Conservation (phyloP, 1,140 invertebrate species). For the Apis dorsata region DNA sequence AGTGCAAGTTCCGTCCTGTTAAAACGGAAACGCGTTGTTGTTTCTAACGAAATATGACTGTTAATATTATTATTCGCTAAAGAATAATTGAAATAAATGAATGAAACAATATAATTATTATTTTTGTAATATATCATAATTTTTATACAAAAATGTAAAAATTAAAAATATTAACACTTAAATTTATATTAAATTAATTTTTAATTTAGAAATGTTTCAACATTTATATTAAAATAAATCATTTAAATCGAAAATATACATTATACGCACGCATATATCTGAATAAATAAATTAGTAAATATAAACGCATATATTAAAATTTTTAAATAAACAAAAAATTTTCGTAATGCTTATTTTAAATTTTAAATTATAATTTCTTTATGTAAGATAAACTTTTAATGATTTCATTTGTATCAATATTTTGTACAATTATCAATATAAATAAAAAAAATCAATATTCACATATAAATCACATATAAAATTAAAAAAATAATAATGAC, state of each 20-base stretch:
- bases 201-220: not conserved
- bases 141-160: too few species aligned
- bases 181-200: not conserved
- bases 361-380: not conserved
- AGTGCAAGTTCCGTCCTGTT: constrained; percentile 17
- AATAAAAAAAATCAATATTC: not conserved
- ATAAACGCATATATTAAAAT: not conserved
- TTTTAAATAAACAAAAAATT: not conserved
- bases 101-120: not conserved
- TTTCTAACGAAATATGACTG: not conserved
- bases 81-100: not conserved
- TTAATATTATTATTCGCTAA: not conserved
- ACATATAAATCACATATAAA: not conserved
- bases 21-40: constrained; percentile 34
- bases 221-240: not conserved
- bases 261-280: not conserved
- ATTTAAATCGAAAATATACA: not conserved
- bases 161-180: too few species aligned
- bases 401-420: not conserved
- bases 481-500: too few species aligned
- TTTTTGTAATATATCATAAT: not conserved
- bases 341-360: not conserved
- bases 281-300: not conserved
- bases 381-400: not conserved
- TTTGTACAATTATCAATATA: too few species aligned